Evolutionary conservation across 2,888 invertebrate species (phyloP), one percentile per base, ranked within the genome.

Genomic region (Nomada ruficornis): DNA sequence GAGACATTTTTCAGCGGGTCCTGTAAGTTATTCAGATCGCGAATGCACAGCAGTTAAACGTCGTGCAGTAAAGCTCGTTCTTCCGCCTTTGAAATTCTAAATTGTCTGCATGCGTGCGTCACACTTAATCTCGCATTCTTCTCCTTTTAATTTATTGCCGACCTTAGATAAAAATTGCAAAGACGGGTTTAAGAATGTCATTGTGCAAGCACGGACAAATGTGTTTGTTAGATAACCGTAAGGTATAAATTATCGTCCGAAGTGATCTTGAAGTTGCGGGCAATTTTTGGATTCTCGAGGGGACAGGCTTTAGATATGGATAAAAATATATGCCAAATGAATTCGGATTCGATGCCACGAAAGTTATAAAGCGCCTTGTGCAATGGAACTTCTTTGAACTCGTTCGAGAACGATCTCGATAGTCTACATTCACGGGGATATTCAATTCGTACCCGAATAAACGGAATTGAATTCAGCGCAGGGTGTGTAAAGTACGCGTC

Each of bases 361-460:
- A 20, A 52, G 26, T 81, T 71, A 63, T 20, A 29, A 42, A 76
- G 80, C n/a, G 3, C 3, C 9, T 42, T 9, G 44, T 69, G 13
- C 44, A 75, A 70, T 62, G 63, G 26, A 60, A 79, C 63, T 71
- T 69, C 55, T 54, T 64, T 18, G 44, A 36, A 52, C 57, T 85
- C 64, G 69, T 65, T 68, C 82, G 44, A 65, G 64, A 76, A 76
- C 67, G 67, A 83, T 80, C 75, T 64, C 59, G 23, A 15, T 29
- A 65, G 20, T 36, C 18, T 47, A 18, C 47, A 57, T 42, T 20
- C 67, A 44, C 36, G 13, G 18, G n/a, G 57, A 63, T 64, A 68
- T 73, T 54, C 26, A 11, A 55, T 62, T 65, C 29, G 42, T 55
- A 70, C 36, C 63, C 26, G 62, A 77, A 69, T 77, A 77, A 82